phyloP scores from a whole-genome alignment of 2,888 invertebrate genomes.

The Himalopsyche anomala region DNA sequence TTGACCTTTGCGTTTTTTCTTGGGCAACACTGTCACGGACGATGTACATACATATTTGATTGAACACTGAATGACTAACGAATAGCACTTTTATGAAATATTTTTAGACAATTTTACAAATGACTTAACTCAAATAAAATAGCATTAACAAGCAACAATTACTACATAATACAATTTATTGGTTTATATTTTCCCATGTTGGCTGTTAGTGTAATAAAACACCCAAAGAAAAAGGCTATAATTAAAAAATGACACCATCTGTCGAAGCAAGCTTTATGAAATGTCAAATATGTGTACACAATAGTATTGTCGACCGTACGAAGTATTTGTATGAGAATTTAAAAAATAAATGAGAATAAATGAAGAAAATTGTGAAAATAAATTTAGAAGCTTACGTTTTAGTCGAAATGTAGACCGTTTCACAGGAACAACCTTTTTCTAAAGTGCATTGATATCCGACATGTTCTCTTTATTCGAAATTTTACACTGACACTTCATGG shows the following conservation, averaged over 20 bases:
- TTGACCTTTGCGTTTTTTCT: too few species aligned
- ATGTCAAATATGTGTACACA: constrained; percentile 27
- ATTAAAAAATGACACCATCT: constrained; percentile 12
- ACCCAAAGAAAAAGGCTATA: too few species aligned
- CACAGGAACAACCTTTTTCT: background rate
- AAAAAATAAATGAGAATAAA: background rate
- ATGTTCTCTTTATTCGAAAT: background rate
- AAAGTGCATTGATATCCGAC: background rate
- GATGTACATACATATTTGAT: too few species aligned
- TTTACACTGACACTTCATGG: constrained; percentile 25
- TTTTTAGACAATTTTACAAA: too few species aligned
- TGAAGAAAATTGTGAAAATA: background rate
- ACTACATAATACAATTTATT: too few species aligned
- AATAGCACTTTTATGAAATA: too few species aligned
- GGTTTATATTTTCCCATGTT: too few species aligned
- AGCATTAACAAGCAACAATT: too few species aligned
- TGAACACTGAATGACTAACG: too few species aligned
- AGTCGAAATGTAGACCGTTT: background rate
- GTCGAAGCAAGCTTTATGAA: background rate
- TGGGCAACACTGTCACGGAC: too few species aligned
- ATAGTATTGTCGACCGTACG: background rate
- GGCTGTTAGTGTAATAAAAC: too few species aligned
- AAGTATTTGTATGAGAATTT: background rate
- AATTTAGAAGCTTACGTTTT: background rate
- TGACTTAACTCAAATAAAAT: too few species aligned